Base-by-base conservation (phyloP, 2,113 vertebrate genomes). In the Potamarius usumacintae region DNA sequence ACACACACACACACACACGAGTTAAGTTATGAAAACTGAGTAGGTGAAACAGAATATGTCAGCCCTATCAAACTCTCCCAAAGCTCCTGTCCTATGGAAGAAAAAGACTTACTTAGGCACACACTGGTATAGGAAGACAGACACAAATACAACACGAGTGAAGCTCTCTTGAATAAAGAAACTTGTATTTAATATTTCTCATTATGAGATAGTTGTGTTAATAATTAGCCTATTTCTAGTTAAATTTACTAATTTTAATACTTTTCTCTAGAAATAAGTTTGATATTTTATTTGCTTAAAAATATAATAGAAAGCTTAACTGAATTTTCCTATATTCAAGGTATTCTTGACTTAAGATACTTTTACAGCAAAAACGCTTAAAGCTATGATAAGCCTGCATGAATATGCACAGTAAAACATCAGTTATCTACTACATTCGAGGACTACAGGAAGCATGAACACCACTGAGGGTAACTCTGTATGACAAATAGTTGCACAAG, bases 31-130 rank as follows among this genome's bases (percentile, higher is more conserved):
- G 65, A 87, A 79, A 48, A 60, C 65, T 88, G 42, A 89, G 89
- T 88, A 67, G 89, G 89, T 86, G 69, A 77, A 90, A 91, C 89
- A 92, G 90, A 88, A 79, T 84, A 83, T 79, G 90, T 92, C 88
- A 87, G 60, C 86, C 84, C 50, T 10, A 71, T 84, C 11, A 84
- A 77, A 55, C 4, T 60, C 27, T 83, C 55, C 22, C 62, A 63
- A 20, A 67, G 48, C 30, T 72, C 55, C 25, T 7, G 34, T 20
- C n/a, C 17, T 22, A 71, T 79, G 52, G 53, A 58, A 72, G 53
- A n/a, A 74, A 17, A 74, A 2, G 18, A 74, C 69, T 85, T 67
- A n/a, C 60, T 7, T 6, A 60, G 58, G 18, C 3, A n/a, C 9
- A 65, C 60, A 63, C 22, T 10, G 20, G 22, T 67, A 14, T 14